phyloP scores from a whole-genome alignment of 2,888 invertebrate species.

The Mythimna vitellina region DNA sequence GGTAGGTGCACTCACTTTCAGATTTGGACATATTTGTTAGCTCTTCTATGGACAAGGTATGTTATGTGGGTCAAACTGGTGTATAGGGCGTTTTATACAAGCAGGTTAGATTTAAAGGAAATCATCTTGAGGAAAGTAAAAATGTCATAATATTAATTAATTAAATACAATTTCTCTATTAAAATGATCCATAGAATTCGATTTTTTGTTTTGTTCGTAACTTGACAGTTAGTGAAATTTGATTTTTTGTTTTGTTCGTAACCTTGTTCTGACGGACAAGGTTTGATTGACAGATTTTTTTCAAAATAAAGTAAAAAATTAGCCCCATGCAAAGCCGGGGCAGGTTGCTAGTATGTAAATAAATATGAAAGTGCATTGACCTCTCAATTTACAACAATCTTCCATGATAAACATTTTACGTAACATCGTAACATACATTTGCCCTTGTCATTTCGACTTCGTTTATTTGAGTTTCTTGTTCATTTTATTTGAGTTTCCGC shows the following conservation, averaged over 20 bases:
- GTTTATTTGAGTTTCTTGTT: conserved; percentile 3
- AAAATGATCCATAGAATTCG: no score
- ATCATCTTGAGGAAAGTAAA: no score
- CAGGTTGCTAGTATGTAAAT: neutral
- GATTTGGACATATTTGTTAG: neutral
- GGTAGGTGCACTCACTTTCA: neutral
- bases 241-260: no score
- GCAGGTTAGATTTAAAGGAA: neutral
- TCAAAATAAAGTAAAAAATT: no score
- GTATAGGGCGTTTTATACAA: neutral
- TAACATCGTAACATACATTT: conserved; percentile 16
- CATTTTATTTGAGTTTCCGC: conserved; percentile 31
- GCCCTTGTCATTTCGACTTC: conserved; percentile 27
- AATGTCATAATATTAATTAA: no score
- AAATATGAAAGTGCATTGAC: conserved; percentile 29
- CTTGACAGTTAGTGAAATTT: no score
- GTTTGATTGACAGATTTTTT: no score
- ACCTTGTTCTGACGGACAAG: no score
- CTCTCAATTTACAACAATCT: neutral
- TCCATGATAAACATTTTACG: conserved; percentile 6
- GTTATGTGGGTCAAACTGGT: neutral
- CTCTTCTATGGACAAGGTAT: neutral
- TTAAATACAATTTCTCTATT: no score
- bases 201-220: no score
- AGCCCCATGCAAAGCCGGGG: neutral